A percentile compares a stretch with the other conserved stretches of the same genome.
These are phyloP conservation scores for Cataglyphis livida DNA, from an alignment of 2,888 invertebrate species.

Conservation along the genomic window DNA sequence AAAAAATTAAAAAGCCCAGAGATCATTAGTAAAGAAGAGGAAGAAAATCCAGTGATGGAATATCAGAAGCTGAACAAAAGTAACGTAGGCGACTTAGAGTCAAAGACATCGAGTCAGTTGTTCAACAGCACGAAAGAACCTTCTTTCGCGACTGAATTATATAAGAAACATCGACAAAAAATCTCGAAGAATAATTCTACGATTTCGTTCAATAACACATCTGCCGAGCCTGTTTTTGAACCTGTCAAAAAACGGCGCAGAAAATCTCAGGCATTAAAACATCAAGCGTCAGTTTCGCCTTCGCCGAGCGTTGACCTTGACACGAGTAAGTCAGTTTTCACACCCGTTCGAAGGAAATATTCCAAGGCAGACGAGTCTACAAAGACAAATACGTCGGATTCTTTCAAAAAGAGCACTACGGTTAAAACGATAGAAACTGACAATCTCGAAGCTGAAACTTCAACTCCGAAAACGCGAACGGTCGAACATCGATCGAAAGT, in stretches of 20 bases:
- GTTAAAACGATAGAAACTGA: neutral
- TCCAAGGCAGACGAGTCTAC: neutral
- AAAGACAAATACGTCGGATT: conserved; percentile 30
- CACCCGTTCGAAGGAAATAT: conserved; percentile 52
- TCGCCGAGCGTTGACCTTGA: conserved; percentile 17
- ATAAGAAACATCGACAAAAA: conserved; percentile 45
- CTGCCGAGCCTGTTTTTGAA: conserved; percentile 19
- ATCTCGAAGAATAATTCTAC: conserved; percentile 14
- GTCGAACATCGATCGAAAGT: conserved; percentile 76
- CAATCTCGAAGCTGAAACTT: neutral
- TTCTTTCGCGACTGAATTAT: neutral
- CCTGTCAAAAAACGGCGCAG: conserved; percentile 56
- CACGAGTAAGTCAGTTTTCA: conserved; percentile 12
- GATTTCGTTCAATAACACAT: neutral
- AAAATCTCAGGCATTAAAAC: conserved; percentile 5
- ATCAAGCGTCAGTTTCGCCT: conserved; percentile 19
- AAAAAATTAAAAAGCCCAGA: neutral
- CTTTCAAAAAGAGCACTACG: conserved; percentile 6
- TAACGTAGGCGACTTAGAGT: conserved; percentile 10
- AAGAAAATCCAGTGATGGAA: neutral
- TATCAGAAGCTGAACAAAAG: conserved; percentile 13
- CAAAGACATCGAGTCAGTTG: neutral
- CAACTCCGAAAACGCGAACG: conserved; percentile 71
- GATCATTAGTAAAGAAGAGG: neutral
- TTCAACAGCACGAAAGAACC: conserved; percentile 1